phyloP scores from a whole-genome alignment of 2,797 vertebrate genomes.

The Diceros bicornis region DNA sequence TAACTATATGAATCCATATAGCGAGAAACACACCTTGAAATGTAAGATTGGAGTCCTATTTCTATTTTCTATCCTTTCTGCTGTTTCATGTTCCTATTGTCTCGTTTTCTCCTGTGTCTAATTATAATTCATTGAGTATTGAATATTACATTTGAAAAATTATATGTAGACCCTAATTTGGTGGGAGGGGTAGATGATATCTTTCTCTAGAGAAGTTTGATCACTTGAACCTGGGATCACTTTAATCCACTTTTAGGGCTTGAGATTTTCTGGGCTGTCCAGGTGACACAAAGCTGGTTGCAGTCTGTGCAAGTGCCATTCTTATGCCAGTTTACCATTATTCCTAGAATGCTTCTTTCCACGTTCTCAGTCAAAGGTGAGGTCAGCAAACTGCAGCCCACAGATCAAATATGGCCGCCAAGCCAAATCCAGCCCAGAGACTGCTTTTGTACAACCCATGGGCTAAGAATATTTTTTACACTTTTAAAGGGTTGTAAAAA shows the following conservation, averaged over 20 bases:
- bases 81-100: neutral
- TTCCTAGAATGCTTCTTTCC: neutral
- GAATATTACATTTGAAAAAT: conserved; percentile 26
- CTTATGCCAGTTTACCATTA: neutral
- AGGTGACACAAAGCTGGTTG: neutral
- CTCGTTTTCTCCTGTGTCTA: neutral
- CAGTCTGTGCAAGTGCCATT: neutral
- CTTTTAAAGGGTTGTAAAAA: neutral
- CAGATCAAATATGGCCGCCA: neutral
- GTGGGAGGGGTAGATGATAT: neutral
- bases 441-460: neutral
- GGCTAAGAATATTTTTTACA: neutral
- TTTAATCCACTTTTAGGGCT: neutral
- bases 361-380: neutral
- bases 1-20: neutral
- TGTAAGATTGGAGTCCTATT: neutral
- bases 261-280: neutral
- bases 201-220: neutral
- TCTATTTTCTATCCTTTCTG: neutral
- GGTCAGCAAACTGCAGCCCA: neutral
- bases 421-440: neutral
- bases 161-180: neutral
- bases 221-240: neutral
- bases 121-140: neutral
- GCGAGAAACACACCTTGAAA: neutral